These are phyloP conservation scores for Podargus strigoides DNA, from an alignment of 2,797 vertebrate genomes.

Conservation along the genomic window DNA sequence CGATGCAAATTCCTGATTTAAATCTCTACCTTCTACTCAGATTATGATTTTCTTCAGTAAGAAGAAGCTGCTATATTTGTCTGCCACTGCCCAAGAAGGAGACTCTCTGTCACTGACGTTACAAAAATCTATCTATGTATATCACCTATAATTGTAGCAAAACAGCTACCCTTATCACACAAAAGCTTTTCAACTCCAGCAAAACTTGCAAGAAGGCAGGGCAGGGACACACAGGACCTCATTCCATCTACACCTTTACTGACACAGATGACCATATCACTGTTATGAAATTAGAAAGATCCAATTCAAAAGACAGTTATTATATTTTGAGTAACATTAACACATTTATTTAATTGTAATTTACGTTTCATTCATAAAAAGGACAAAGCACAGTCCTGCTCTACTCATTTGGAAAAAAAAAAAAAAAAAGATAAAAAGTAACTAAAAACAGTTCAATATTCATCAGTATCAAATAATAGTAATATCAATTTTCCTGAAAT, in stretches of 20 bases:
- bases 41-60: background rate
- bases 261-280: background rate
- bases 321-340: slow-evolving; percentile 77
- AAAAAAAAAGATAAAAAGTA: slow-evolving; percentile 78
- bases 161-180: background rate
- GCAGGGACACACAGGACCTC: background rate
- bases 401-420: slow-evolving; percentile 76
- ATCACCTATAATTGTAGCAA: background rate
- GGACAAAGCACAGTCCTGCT: slow-evolving; percentile 76
- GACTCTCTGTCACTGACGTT: background rate
- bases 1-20: background rate
- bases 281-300: background rate
- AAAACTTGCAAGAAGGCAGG: background rate
- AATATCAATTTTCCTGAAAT: slow-evolving; percentile 75
- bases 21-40: background rate
- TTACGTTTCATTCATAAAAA: slow-evolving; percentile 81
- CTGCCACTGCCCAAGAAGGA: background rate
- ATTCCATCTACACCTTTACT: background rate
- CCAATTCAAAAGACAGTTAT: slow-evolving; percentile 71
- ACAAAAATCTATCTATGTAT: background rate
- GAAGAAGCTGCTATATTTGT: background rate
- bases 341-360: slow-evolving; percentile 82
- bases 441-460: slow-evolving; percentile 75
- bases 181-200: background rate
- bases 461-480: slow-evolving; percentile 79